Evolutionary conservation across 2,797 vertebrate genomes (phyloP), one percentile per base, ranked within the genome.

Genomic region (Urosaurus nigricauda): DNA sequence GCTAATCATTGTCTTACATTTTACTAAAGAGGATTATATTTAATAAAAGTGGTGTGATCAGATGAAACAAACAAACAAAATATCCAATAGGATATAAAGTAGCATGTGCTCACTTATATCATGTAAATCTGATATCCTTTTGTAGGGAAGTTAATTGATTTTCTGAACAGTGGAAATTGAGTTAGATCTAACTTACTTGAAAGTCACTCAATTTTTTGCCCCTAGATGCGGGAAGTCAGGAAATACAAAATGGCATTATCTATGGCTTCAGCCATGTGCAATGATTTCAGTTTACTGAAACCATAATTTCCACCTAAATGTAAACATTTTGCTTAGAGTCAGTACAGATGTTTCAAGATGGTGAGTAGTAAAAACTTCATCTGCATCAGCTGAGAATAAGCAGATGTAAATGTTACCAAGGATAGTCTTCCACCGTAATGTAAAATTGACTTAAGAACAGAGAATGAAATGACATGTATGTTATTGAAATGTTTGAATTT

Each of bases 101-200:
- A 60, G 32, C 35, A 56, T 74, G 83, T 26, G 2, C 16, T 86
- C n/a, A 70, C n/a, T 86, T 19, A 71, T 73, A 81, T 60, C 26
- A 43, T 65, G 16, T 17, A 78, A 87, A 58, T 58, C 29, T 60
- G 14, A 73, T 73, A 43, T 43, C 78, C 65, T 71, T 71, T 68
- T 37, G 51, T 37, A 8, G 40, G 13, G 24, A 71, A 40, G 17
- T 13, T 79, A 80, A 71, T 70, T 87, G 35, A 32, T 73, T 71
- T 81, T 87, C 14, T 32, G 35, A 87, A 80, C 78, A 71, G 19
- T 5, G 17, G n/a, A 81, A 80, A 71, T 58, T 58, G 47, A 87
- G 16, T 53, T 56, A 81, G 24, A 32, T 43, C 24, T 73, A 60
- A 19, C 29, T 81, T 81, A 81, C 73, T 70, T 81, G 37, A 70